Conservation (phyloP, 1,140 invertebrate genomes). For the Pseudobourletiella spinata region DNA sequence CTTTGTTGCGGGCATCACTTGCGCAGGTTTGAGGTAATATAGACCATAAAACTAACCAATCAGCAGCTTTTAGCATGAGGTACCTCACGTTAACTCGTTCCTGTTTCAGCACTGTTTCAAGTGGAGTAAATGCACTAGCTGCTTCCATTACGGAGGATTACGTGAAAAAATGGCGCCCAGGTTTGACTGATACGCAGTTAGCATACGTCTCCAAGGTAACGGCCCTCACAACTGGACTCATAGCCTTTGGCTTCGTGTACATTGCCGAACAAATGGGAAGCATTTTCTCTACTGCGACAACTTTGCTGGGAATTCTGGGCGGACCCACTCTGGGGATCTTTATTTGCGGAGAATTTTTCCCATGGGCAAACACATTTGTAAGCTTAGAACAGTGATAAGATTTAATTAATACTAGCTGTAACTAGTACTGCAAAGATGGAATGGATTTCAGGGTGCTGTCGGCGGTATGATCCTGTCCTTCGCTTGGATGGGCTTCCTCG, state of each 20-base stretch:
- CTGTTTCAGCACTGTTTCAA: constrained; percentile 76
- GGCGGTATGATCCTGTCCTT: constrained; percentile 55
- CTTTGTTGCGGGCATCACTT: constrained; percentile 32
- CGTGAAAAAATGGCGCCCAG: constrained; percentile 43
- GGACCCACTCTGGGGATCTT: constrained; percentile 58
- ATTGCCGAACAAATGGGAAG: constrained; percentile 31
- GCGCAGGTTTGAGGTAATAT: constrained; percentile 27
- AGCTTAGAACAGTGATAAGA: too few species aligned
- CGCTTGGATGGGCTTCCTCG: constrained; percentile 21
- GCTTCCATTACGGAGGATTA: constrained; percentile 78
- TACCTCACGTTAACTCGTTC: too few species aligned
- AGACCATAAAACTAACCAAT: neutral
- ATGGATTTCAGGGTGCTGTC: constrained; percentile 58
- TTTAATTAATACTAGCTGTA: too few species aligned
- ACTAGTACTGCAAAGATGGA: too few species aligned
- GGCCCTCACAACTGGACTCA: constrained; percentile 9
- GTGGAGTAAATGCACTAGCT: constrained; percentile 69
- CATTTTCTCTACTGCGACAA: constrained; percentile 32
- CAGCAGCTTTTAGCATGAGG: too few species aligned
- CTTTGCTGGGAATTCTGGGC: constrained; percentile 49
- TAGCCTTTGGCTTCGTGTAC: constrained; percentile 24
- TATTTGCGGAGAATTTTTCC: constrained; percentile 63
- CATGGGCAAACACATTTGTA: constrained; percentile 49
- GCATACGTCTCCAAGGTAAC: constrained; percentile 15
- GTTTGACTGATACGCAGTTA: constrained; percentile 11